These are phyloP conservation scores for Eulemur rubriventer DNA, from an alignment of 2,797 vertebrate species.

Conservation along the genomic window DNA sequence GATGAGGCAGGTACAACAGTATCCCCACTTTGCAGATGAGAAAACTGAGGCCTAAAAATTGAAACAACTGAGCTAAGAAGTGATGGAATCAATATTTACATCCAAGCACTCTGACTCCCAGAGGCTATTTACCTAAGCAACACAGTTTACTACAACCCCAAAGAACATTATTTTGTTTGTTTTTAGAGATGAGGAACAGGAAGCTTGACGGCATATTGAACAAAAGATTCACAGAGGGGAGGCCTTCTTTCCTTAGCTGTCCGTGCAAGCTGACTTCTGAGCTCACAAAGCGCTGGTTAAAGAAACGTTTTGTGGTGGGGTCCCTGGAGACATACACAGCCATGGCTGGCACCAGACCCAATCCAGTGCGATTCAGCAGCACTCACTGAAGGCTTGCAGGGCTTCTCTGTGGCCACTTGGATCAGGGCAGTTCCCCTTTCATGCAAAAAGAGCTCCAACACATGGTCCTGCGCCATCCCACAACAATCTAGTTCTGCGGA, in stretches of 20 bases:
- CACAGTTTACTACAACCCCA: background rate
- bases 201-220: background rate
- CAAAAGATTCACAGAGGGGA: background rate
- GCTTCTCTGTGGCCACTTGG: background rate
- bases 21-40: background rate
- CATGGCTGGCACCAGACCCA: background rate
- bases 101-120: background rate
- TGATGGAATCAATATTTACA: background rate
- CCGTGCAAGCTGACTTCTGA: background rate
- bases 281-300: background rate
- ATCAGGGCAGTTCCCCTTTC: background rate
- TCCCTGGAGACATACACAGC: accelerated
- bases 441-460: background rate
- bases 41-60: background rate
- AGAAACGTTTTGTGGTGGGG: background rate
- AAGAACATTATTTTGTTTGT: background rate
- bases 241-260: background rate
- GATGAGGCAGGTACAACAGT: background rate
- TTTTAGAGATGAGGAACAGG: background rate
- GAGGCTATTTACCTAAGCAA: background rate
- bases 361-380: background rate
- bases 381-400: background rate
- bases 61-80: background rate
- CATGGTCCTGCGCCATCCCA: background rate
- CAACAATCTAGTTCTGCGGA: background rate